Base-by-base conservation (phyloP, 1,140 invertebrate genomes). In the Bombus waltoni region DNA sequence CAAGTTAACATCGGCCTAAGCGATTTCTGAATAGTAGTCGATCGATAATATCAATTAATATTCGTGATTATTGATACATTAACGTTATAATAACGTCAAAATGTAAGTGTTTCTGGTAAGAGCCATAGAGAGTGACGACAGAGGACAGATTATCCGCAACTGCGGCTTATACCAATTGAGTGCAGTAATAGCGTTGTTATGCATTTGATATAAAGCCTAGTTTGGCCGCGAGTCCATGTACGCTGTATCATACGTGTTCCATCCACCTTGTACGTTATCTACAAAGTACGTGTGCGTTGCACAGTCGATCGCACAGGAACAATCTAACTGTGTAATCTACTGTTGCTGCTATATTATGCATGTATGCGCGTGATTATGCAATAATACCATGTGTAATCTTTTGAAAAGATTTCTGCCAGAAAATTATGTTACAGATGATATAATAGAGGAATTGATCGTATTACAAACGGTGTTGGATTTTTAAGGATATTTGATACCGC, bases 141-240 rank as follows among this genome's bases (percentile, higher is more conserved):
- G 57, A 72, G 57, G 35, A 9, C 38, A 59, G 32, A 91, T 74
- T 74, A 74, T 47, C 91, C 86, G 83, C 91, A 91, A 92, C 90
- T 90, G 90, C 87, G 84, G 91, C 90, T 92, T 91, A 91, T 89
- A 90, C 86, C 91, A 92, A 92, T 92, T 87, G 90, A 91, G 88
- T 88, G 87, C 78, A 65, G 87, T 89, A 89, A 89, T 89, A 88
- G 87, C 79, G 90, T 92, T 92, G 89, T 92, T 92, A 90, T 89
- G 90, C 91, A 90, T 90, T 92, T 92, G 86, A 92, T 92, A 89
- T 92, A 91, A 90, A 92, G 88, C 88, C 89, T 89, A 85, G 87
- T 89, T 89, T 89, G 87, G 47, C 73, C 70, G 79, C 70, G 42
- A 75, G 82, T 79, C 68, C 78, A 53, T 87, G 78, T 85, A 87